A percentile compares a stretch with the other conserved stretches of the same genome.
Evolutionary conservation across 2,113 vertebrate genomes (phyloP).

Genomic region (Cranoglanis bouderius): DNA sequence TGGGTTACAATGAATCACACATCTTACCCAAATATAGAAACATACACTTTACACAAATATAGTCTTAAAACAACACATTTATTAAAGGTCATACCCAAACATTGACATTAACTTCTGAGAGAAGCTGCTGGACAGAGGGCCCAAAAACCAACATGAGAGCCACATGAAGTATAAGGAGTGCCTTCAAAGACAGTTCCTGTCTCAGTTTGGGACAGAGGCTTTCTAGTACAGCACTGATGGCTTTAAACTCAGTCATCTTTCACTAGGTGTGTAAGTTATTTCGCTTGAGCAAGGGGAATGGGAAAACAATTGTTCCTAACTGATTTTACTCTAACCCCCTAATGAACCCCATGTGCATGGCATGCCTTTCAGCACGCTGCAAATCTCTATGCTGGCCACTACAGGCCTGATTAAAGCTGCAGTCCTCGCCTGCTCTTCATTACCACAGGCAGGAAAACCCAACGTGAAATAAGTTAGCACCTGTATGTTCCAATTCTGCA

Average conservation of each 20-base stretch:
- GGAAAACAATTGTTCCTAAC: conserved; percentile 81
- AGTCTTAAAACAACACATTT: not conserved
- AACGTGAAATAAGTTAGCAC: conserved; percentile 77
- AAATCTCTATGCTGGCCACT: conserved; percentile 70
- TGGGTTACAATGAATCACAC: not conserved
- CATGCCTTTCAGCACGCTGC: conserved; percentile 78
- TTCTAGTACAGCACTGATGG: conserved; percentile 46
- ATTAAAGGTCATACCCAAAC: not conserved
- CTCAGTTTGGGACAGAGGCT: conserved; percentile 19
- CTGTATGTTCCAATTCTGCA: conserved; percentile 75
- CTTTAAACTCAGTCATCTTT: conserved; percentile 60
- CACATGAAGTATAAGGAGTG: not conserved
- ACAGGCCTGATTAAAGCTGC: conserved; percentile 80
- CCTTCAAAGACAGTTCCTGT: conserved; percentile 35
- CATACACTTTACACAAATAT: not conserved
- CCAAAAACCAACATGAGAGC: conserved; percentile 17
- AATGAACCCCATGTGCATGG: conserved; percentile 79
- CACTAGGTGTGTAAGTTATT: conserved; percentile 60
- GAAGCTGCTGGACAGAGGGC: conserved; percentile 12
- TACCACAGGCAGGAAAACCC: conserved; percentile 69
- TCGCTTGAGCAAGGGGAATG: conserved; percentile 69
- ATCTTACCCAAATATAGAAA: not conserved
- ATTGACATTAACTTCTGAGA: not conserved
- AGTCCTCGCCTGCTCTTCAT: conserved; percentile 77
- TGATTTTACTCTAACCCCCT: conserved; percentile 76